Evolutionary conservation across 1,140 invertebrate species (phyloP).

Genomic region (Gryon sp.): DNA sequence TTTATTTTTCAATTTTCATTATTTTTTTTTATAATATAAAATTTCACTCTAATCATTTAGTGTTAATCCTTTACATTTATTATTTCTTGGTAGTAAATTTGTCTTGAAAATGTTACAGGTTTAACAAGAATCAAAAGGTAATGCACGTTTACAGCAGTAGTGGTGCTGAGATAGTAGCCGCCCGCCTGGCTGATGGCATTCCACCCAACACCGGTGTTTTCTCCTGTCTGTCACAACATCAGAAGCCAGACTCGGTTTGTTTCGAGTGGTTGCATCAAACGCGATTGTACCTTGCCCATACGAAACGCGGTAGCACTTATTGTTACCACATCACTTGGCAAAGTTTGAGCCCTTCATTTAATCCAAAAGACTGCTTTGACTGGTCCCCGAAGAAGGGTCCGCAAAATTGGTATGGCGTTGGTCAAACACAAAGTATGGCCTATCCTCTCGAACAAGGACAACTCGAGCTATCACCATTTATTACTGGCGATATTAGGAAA

Average conservation of each 20-base stretch:
- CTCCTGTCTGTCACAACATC: constrained; percentile 84
- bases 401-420: constrained; percentile 93
- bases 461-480: constrained; percentile 87
- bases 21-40: too few relatives aligned
- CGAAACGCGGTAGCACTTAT: constrained; percentile 81
- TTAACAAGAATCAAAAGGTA: constrained; percentile 88
- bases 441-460: constrained; percentile 89
- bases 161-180: constrained; percentile 86
- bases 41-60: not conserved
- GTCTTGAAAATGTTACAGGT: constrained; percentile 76
- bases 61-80: not conserved
- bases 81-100: not conserved
- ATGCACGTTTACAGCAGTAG: constrained; percentile 86
- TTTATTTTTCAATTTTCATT: too few relatives aligned
- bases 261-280: constrained; percentile 89
- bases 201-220: constrained; percentile 81
- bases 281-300: constrained; percentile 85
- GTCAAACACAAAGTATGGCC: constrained; percentile 86
- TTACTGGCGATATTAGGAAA: constrained; percentile 88
- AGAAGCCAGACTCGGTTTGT: constrained; percentile 82
- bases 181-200: constrained; percentile 83
- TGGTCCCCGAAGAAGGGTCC: constrained; percentile 83
- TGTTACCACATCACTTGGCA: constrained; percentile 93
- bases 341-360: constrained; percentile 82
- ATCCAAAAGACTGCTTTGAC: constrained; percentile 91